phyloP scores from a whole-genome alignment of 2,113 vertebrate species.

The Chaenocephalus aceratus region DNA sequence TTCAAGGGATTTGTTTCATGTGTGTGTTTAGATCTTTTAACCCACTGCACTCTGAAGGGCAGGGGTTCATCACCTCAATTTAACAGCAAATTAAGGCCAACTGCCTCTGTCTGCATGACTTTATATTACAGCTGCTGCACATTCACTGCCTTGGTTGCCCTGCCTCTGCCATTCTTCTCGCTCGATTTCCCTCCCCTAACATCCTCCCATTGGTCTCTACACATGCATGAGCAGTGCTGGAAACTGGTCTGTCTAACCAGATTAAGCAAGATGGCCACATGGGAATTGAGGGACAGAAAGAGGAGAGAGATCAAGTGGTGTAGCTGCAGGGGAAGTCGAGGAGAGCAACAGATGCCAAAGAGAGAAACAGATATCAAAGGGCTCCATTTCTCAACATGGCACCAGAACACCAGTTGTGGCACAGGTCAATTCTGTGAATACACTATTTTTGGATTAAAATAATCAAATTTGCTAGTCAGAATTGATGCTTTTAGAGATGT shows the following conservation, averaged over 20 bases:
- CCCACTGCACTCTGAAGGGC: slow-evolving; percentile 1
- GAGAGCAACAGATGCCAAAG: slow-evolving; percentile 22
- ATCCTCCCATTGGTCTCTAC: not conserved
- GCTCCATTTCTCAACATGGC: not conserved
- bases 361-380: slow-evolving; percentile 19
- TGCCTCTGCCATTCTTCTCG: not conserved
- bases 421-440: not conserved
- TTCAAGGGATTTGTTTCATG: not conserved
- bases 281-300: slow-evolving; percentile 19
- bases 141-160: not conserved
- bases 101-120: not conserved
- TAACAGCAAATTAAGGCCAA: slow-evolving; percentile 23
- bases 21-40: slow-evolving; percentile 1
- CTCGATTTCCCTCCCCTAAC: not conserved
- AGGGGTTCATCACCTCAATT: not conserved
- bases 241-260: slow-evolving; percentile 17
- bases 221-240: slow-evolving; percentile 16
- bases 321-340: not conserved
- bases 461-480: not conserved
- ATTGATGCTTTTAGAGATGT: not conserved
- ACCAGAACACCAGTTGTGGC: not conserved
- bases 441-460: not conserved
- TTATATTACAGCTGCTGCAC: not conserved
- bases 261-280: slow-evolving; percentile 26
- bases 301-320: not conserved